Conservation (phyloP, 2,797 vertebrate genomes). For the Paguma larvata region DNA sequence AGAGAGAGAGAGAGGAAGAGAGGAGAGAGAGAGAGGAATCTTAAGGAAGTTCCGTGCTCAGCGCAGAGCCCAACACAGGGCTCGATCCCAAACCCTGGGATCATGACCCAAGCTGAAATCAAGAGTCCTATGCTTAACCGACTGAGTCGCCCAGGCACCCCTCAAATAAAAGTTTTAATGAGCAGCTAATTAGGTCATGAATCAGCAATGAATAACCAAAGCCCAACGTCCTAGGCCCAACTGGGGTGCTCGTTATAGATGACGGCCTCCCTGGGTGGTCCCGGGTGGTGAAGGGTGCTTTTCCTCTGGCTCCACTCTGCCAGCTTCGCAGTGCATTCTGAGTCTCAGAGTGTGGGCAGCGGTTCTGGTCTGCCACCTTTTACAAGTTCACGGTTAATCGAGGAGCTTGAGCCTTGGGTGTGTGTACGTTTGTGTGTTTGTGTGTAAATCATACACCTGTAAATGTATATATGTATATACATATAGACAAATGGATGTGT, state of each 20-base stretch:
- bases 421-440: not conserved
- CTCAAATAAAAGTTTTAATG: not conserved
- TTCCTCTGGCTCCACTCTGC: too few species aligned
- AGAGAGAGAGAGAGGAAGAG: too few species aligned
- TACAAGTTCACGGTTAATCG: not conserved
- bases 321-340: not conserved
- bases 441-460: too few species aligned
- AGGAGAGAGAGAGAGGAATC: too few species aligned
- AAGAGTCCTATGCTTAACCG: too few species aligned
- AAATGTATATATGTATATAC: not conserved
- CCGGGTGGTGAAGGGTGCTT: accelerated
- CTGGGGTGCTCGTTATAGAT: not conserved
- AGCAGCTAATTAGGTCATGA: not conserved
- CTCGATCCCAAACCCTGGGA: too few species aligned
- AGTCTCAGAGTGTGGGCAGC: not conserved
- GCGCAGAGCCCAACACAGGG: too few species aligned
- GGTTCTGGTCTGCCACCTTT: not conserved
- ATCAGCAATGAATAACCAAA: not conserved
- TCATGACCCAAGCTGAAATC: too few species aligned
- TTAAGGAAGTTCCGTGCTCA: too few species aligned
- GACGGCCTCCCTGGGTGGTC: not conserved
- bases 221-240: not conserved
- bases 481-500: not conserved
- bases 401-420: not conserved
- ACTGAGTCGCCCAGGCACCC: too few species aligned